Conservation (phyloP, 2,113 vertebrate species). For the Condylura cristata region DNA sequence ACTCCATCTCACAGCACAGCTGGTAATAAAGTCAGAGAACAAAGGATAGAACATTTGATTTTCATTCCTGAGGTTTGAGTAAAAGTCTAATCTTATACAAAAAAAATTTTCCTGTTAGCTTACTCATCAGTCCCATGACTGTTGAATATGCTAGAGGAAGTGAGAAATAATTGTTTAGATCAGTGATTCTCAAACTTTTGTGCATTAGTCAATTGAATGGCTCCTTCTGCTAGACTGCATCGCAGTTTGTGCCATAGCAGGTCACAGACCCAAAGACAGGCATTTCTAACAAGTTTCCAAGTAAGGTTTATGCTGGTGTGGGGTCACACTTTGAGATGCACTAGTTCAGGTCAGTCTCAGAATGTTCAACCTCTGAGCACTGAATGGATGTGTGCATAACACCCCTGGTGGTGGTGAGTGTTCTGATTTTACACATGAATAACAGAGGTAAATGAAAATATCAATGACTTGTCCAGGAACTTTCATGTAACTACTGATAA, state of each 20-base stretch:
- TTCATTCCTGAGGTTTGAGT: neutral
- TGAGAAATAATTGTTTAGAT: neutral
- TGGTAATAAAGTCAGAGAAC: neutral
- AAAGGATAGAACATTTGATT: neutral
- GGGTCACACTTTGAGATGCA: neutral
- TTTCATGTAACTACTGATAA: neutral
- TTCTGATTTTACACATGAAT: neutral
- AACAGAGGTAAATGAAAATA: neutral
- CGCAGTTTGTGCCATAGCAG: neutral
- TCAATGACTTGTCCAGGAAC: neutral
- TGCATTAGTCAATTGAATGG: neutral
- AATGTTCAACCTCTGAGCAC: neutral
- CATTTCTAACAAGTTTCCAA: neutral
- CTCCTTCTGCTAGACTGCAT: neutral
- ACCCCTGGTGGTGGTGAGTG: too few species aligned
- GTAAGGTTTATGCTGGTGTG: neutral
- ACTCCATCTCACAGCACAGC: accelerated
- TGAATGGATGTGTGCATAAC: neutral
- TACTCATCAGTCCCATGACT: neutral
- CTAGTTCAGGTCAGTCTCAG: neutral
- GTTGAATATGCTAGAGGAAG: neutral
- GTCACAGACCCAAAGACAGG: neutral
- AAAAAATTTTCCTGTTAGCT: neutral
- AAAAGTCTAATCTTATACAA: neutral
- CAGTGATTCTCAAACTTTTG: neutral